Percentiles rank a stretch among this genome's conserved stretches.
Conservation (phyloP, 2,797 vertebrate genomes). For the Myripristis jacobus region DNA sequence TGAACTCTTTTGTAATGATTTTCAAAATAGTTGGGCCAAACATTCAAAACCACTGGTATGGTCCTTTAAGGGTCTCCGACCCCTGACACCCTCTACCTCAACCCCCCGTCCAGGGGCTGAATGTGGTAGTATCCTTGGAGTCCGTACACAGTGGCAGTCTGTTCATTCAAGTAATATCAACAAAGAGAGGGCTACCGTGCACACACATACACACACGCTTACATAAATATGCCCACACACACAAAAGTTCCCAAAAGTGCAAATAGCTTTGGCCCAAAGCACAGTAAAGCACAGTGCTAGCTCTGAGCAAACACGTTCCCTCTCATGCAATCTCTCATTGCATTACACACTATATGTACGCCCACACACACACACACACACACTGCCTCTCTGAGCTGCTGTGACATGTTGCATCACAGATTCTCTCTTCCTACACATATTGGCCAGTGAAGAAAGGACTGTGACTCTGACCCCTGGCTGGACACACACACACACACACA, state of each 20-base stretch:
- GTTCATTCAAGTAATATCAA: constrained; percentile 31
- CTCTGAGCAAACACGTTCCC: constrained; percentile 17
- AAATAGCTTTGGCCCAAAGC: not conserved
- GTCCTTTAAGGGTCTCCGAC: constrained; percentile 12
- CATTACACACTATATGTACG: constrained; percentile 18
- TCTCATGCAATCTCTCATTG: constrained; percentile 42
- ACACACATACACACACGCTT: not conserved
- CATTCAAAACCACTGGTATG: no score
- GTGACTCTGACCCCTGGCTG: not conserved
- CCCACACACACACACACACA: constrained; percentile 1
- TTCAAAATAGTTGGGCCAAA: no score
- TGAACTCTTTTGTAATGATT: no score
- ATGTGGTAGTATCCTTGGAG: constrained; percentile 27
- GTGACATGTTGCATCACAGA: not conserved
- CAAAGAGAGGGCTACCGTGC: constrained; percentile 30
- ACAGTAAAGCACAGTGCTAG: constrained; percentile 6
- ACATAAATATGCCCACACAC: not conserved
- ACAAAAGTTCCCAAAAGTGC: constrained; percentile 1
- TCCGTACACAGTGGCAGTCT: constrained; percentile 31
- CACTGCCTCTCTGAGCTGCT: no score
- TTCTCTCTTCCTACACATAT: not conserved
- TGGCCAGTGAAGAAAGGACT: not conserved
- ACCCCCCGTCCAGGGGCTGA: not conserved
- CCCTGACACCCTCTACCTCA: not conserved
- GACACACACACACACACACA: constrained; percentile 25